Percentiles rank a stretch among this genome's conserved stretches.
These are phyloP conservation scores for Otolemur garnettii DNA, from an alignment of 2,113 vertebrate species.

Conservation along the genomic window DNA sequence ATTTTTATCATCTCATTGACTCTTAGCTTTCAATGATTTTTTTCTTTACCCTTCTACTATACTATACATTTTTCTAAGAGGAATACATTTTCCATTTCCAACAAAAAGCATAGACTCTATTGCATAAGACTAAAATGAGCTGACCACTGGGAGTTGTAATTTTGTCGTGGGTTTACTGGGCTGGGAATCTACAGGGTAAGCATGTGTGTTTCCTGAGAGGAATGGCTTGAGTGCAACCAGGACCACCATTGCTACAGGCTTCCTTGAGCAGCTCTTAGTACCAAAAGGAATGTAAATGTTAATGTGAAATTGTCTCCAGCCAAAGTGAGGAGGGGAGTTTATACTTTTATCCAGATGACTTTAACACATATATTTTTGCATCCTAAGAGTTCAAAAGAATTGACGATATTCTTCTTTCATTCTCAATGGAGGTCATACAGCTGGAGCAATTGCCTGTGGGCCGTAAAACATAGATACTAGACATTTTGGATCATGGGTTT, in stretches of 20 bases:
- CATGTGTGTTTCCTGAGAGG: conserved; percentile 47
- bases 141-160: conserved; percentile 49
- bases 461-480: background rate
- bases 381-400: conserved; percentile 29
- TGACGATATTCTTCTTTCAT: background rate
- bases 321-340: background rate
- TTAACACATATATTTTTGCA: background rate
- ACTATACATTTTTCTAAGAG: conserved; percentile 2
- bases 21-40: conserved; percentile 41
- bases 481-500: background rate
- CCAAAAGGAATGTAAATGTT: conserved; percentile 17
- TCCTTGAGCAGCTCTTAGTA: conserved; percentile 37
- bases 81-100: conserved; percentile 51
- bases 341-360: conserved; percentile 27
- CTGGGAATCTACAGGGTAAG: conserved; percentile 47
- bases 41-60: background rate
- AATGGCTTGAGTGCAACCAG: conserved; percentile 30
- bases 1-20: conserved; percentile 61
- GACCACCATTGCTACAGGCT: conserved; percentile 63
- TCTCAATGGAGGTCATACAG: background rate
- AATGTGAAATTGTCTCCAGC: background rate
- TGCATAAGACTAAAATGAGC: conserved; percentile 58
- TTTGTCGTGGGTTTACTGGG: conserved; percentile 54
- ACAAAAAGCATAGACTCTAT: background rate
- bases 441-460: background rate